These are phyloP conservation scores for Caenorhabditis angaria DNA, from an alignment of 2,888 invertebrate species.

Conservation along the genomic window DNA sequence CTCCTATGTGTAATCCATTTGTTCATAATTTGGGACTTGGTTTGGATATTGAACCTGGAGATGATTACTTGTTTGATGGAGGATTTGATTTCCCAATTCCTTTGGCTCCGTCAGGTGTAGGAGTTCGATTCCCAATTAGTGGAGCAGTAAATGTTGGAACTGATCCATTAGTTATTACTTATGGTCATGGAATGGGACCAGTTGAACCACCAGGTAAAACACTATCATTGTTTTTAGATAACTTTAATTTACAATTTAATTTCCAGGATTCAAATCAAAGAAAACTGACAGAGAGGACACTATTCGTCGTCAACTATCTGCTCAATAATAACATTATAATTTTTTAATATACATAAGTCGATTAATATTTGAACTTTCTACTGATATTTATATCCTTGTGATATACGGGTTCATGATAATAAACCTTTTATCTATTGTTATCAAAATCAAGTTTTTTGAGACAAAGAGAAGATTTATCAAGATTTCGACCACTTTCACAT, in stretches of 20 bases:
- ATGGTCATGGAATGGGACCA: conserved; percentile 65
- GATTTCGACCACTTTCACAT: background rate
- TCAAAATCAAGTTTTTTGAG: conserved; percentile 7
- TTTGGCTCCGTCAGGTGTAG: conserved; percentile 60
- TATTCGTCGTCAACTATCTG: background rate
- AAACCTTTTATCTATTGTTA: background rate
- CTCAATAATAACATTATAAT: background rate
- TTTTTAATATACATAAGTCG: background rate
- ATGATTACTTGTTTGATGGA: conserved; percentile 63
- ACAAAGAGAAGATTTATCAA: conserved; percentile 4
- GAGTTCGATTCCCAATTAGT: conserved; percentile 63
- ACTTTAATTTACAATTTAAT: background rate
- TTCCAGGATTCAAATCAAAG: conserved; percentile 28
- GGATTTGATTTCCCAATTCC: conserved; percentile 65
- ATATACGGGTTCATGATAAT: conserved; percentile 1
- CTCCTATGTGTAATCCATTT: conserved; percentile 69
- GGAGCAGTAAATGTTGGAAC: conserved; percentile 66
- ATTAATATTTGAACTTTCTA: conserved; percentile 11
- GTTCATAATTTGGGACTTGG: conserved; percentile 64
- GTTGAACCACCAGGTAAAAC: conserved; percentile 54
- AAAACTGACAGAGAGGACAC: conserved; percentile 31
- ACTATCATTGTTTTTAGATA: too few species aligned
- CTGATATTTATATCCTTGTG: background rate
- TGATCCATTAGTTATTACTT: conserved; percentile 63
- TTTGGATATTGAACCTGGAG: conserved; percentile 65